Percentiles rank a stretch among this genome's conserved stretches.
Conservation (phyloP, 2,888 invertebrate species). For the Smittia aterrima region DNA sequence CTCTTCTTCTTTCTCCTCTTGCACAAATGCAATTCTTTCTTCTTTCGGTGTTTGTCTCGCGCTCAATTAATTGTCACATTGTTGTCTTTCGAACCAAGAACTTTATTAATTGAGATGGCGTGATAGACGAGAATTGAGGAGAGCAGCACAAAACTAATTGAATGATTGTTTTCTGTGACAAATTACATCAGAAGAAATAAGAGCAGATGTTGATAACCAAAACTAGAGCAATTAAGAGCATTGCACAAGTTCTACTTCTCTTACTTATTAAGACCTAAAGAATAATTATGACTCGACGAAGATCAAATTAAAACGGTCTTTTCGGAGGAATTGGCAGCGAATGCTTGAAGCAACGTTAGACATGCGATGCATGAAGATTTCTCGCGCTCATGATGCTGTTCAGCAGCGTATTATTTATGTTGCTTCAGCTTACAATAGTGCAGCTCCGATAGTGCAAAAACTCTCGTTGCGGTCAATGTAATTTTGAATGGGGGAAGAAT, state of each 20-base stretch:
- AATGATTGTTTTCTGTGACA: conserved; percentile 35
- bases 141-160: conserved; percentile 23
- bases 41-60: background rate
- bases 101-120: conserved; percentile 40
- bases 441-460: conserved; percentile 2
- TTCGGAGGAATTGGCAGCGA: background rate
- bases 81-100: background rate
- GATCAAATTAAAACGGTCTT: conserved; percentile 28
- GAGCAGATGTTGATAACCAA: conserved; percentile 33
- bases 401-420: conserved; percentile 37
- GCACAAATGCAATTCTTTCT: background rate
- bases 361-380: background rate
- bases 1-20: background rate
- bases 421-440: background rate
- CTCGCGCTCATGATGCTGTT: conserved; percentile 37
- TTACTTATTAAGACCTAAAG: background rate
- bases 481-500: conserved; percentile 11
- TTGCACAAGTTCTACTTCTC: background rate
- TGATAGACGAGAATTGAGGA: conserved; percentile 21
- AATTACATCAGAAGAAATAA: conserved; percentile 21
- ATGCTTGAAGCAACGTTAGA: background rate
- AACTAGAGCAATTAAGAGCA: conserved; percentile 33
- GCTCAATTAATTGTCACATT: conserved; percentile 17
- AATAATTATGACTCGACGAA: background rate
- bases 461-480: conserved; percentile 21